Conservation (phyloP, 2,888 invertebrate genomes). For the Clostera curtula region DNA sequence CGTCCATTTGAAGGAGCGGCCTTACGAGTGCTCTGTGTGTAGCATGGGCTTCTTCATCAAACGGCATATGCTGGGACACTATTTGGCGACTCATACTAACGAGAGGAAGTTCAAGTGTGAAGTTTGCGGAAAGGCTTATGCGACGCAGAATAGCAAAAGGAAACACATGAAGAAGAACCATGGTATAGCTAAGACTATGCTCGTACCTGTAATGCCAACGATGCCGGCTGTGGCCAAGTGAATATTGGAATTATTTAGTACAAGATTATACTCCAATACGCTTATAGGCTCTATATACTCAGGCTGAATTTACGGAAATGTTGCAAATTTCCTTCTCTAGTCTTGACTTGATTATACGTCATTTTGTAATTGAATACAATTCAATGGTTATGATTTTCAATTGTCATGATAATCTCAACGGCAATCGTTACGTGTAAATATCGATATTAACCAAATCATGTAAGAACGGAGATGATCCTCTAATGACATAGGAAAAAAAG, state of each 20-base stretch:
- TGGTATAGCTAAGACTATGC: conserved; percentile 29
- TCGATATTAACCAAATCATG: not conserved
- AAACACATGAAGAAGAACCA: conserved; percentile 67
- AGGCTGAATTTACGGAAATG: too few species aligned
- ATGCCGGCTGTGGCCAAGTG: conserved; percentile 13
- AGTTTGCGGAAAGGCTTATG: conserved; percentile 73
- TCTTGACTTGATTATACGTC: too few species aligned
- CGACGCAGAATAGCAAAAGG: conserved; percentile 55
- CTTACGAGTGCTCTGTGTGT: conserved; percentile 61
- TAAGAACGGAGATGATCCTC: too few species aligned
- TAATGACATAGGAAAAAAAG: too few species aligned
- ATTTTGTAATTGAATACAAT: too few species aligned
- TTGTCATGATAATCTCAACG: too few species aligned
- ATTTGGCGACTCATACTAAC: conserved; percentile 63
- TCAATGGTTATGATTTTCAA: too few species aligned
- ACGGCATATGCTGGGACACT: conserved; percentile 64
- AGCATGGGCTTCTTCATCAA: conserved; percentile 64
- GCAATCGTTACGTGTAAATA: not conserved
- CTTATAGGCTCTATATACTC: too few species aligned
- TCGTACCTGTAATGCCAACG: conserved; percentile 7
- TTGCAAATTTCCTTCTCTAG: too few species aligned
- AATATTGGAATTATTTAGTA: not conserved
- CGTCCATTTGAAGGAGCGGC: conserved; percentile 59
- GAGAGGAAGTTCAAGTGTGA: conserved; percentile 75
- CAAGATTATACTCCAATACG: too few species aligned